Evolutionary conservation across 2,888 invertebrate species (phyloP), one percentile per base, ranked within the genome.

Genomic region (Bellardia pandia): DNA sequence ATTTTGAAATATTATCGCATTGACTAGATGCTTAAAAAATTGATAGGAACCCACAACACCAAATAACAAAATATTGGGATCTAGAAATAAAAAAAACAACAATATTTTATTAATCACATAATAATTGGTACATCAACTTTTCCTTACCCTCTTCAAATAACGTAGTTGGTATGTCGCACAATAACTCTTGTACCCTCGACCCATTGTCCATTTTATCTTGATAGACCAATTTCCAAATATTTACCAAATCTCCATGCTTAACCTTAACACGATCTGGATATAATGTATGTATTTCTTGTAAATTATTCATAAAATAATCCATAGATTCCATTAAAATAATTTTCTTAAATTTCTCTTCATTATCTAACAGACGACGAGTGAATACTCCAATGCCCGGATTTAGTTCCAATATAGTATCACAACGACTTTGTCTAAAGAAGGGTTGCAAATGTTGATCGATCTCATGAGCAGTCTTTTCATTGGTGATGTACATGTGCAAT

Each of bases 371-470:
- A 88, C 94, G 92, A 0, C 90, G 88, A 2, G 96, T 96, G 71
- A 97, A 92, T 30, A 95, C 92, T 0, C 97, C 96, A 60, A 95
- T 93, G 0, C 97, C 97, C 0, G 97, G 96, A 93, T 96, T 96
- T 0, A 96, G 94, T 94, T 97, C 97, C n/a, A 96, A 40, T 3
- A 93, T 88, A 0, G 91, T 91, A 16, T 92, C 90, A 60, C 90
- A 90, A 13, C 81, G 64, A 23, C 88, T 86, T 7, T 88, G 69
- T 6, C 87, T 74, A 6, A 92, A 76, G 78, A 91, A 90, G 0
- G 91, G 91, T 30, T 89, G 90, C 6, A 94, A 58, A 1, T 90
- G 83, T 30, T 90, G 62, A 3, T 90, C 90, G 23, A 94, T 91
- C 11, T 90, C 66, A 6, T 91, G 83, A 0, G 92, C 93, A 1